phyloP scores from a whole-genome alignment of 2,888 invertebrate genomes.

The Rhagonycha fulva region DNA sequence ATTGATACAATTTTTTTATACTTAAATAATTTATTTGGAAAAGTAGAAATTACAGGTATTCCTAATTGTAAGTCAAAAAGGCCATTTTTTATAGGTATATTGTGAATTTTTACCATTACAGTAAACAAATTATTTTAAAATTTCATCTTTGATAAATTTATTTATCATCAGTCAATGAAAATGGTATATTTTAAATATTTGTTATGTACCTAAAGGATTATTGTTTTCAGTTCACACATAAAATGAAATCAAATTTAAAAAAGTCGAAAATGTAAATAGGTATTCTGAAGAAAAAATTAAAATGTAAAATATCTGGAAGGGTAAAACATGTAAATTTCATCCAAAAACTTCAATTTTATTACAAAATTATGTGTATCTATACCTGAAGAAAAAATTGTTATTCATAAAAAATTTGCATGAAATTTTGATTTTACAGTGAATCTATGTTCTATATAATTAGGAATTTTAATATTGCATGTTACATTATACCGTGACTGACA shows the following conservation, averaged over 20 bases:
- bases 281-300: background rate
- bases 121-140: background rate
- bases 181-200: background rate
- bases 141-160: background rate
- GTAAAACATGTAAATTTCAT: background rate
- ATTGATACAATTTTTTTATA: background rate
- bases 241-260: background rate
- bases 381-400: background rate
- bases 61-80: background rate
- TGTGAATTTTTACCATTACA: background rate
- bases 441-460: background rate
- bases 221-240: background rate
- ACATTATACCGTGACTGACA: constrained; percentile 13
- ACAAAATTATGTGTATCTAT: background rate
- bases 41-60: background rate
- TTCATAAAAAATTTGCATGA: constrained; percentile 3
- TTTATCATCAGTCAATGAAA: background rate
- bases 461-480: constrained; percentile 6
- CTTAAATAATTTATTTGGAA: background rate
- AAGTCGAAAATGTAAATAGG: background rate
- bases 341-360: background rate
- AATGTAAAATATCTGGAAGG: background rate
- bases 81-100: too few species aligned
- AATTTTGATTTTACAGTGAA: constrained; percentile 6
- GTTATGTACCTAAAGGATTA: background rate